Percentiles rank a stretch among this genome's conserved stretches.
phyloP scores from a whole-genome alignment of 2,113 vertebrate species.

The Glaucomys volans region DNA sequence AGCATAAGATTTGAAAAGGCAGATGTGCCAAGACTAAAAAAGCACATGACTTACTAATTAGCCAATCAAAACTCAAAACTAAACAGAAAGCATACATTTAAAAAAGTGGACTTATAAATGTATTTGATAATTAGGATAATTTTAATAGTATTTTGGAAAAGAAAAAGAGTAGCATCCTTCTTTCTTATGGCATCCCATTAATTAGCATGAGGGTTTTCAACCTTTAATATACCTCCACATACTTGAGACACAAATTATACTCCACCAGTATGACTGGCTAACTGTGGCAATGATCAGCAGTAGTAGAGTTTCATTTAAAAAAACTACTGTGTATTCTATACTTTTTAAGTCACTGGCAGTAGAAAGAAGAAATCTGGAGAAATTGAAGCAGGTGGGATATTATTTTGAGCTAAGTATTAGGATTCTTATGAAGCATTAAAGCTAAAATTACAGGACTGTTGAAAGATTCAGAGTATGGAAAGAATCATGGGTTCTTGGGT shows the following conservation, averaged over 20 bases:
- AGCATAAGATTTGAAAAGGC: neutral
- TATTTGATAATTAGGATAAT: neutral
- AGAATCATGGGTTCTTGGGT: neutral
- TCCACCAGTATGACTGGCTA: neutral
- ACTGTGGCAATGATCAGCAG: neutral
- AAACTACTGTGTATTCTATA: neutral
- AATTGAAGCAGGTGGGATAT: neutral
- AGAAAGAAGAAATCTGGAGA: constrained; percentile 19
- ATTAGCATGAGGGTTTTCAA: neutral
- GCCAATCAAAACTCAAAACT: constrained; percentile 22
- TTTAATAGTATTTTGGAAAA: neutral
- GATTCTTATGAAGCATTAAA: constrained; percentile 1
- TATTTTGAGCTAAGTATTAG: neutral
- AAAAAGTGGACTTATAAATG: neutral
- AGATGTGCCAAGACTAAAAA: constrained; percentile 1
- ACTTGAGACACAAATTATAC: neutral
- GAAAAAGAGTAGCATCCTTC: neutral
- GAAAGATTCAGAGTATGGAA: neutral
- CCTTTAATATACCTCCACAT: neutral
- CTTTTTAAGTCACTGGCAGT: neutral
- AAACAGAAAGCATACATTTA: neutral
- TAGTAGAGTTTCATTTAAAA: constrained; percentile 22
- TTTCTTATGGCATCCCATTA: neutral
- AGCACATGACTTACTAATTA: neutral
- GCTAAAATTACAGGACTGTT: neutral